Evolutionary conservation across 2,113 vertebrate species (phyloP).

Genomic region (Anhinga rufa): DNA sequence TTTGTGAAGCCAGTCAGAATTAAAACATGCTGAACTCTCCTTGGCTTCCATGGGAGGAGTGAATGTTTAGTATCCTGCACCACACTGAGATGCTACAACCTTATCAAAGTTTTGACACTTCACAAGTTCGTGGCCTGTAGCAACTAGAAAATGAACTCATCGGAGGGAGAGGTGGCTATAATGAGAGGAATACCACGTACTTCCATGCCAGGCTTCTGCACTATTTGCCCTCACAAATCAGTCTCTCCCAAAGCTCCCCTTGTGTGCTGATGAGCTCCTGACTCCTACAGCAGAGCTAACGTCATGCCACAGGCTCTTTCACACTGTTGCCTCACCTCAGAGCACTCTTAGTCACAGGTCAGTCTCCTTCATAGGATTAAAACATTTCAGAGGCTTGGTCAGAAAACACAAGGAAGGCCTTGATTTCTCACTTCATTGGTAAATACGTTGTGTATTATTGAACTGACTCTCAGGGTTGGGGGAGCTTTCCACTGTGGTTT

Average conservation of each 20-base stretch:
- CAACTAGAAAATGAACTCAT: background rate
- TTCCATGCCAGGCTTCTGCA: background rate
- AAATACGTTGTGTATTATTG: background rate
- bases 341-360: background rate
- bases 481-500: background rate
- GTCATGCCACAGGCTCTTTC: background rate
- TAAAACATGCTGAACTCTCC: background rate
- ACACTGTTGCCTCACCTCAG: background rate
- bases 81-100: background rate
- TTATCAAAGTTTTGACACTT: background rate
- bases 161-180: background rate
- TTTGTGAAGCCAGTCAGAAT: constrained; percentile 5
- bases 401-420: background rate
- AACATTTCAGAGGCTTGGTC: background rate
- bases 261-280: background rate
- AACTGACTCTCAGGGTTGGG: background rate
- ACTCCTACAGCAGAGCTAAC: background rate
- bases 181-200: background rate
- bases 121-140: background rate
- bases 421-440: background rate
- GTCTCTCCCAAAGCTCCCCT: background rate
- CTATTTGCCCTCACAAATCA: background rate
- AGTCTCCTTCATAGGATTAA: background rate
- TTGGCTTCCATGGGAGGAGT: background rate
- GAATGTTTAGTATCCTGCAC: background rate